Evolutionary conservation across 1,140 invertebrate species (phyloP), one percentile per base, ranked within the genome.

Genomic region (Caenorhabditis latens): DNA sequence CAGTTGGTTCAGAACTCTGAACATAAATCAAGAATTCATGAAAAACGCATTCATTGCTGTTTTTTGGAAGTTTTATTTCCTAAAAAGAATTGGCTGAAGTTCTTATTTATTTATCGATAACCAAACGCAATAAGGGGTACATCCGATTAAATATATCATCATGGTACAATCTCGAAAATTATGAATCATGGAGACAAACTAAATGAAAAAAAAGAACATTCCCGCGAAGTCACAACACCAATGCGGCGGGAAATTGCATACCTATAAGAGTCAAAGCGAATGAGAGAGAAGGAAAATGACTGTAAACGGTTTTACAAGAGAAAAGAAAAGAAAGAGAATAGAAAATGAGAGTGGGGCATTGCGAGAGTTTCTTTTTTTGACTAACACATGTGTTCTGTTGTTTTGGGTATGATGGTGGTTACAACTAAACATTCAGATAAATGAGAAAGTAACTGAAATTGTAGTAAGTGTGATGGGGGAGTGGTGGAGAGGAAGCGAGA

Each of bases 261-360:
- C 71, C 71, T 79, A 79, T 79, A 79, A 50, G 7, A 79, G 46
- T 53, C 46, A 79, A 79, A 79, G 71, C 71, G 71, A 79, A 79
- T 42, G 71, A 79, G 71, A 42, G 24, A 14, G 40, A 46, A 13
- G 71, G 71, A 79, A 79, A 79, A 50, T 48, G 71, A 79, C 71
- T 24, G 71, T 50, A 50, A 79, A 67, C 40, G 32, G 63, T 67
- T 32, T 32, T 67, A 42, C 63, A 67, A 8, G 40, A 19, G 40
- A 67, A 67, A 67, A 8, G 63, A 67, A 1, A n/a, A 61, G 21
- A n/a, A 61, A 19, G 58, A 61, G 8, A n/a, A 61, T n/a, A n/a
- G 58, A 61, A 19, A 14, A 55, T 55, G 11, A 55, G 53, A 55
- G 53, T 32, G 32, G 32, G 32, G 32, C 32, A 55, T 14, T 55